A percentile compares a stretch with the other conserved stretches of the same genome.
These are phyloP conservation scores for Rachycentron canadum DNA, from an alignment of 2,797 vertebrate species.

Conservation along the genomic window DNA sequence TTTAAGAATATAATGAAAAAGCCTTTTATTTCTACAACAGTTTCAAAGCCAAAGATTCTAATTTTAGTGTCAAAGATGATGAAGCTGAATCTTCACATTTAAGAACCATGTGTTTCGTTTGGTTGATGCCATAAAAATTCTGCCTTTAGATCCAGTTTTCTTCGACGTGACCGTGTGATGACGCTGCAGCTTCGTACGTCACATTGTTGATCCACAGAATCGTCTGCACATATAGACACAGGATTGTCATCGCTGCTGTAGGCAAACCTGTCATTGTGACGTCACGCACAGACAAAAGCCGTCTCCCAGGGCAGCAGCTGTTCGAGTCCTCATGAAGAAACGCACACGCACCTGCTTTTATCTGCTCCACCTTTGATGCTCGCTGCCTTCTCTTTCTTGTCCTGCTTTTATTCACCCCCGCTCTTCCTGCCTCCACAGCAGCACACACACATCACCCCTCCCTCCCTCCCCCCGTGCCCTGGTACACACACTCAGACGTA, in stretches of 20 bases:
- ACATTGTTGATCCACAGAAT: background rate
- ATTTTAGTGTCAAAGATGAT: background rate
- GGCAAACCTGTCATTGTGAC: slow-evolving; percentile 11
- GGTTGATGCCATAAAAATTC: background rate
- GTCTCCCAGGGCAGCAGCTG: slow-evolving; percentile 10
- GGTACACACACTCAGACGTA: slow-evolving; percentile 15
- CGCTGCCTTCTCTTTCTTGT: slow-evolving; percentile 11
- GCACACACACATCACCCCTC: background rate
- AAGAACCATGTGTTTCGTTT: background rate
- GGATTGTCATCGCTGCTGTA: background rate
- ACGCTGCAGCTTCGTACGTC: no score
- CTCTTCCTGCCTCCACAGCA: background rate
- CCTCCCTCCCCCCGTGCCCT: background rate
- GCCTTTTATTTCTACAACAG: no score
- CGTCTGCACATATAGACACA: slow-evolving; percentile 1
- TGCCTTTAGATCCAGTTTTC: background rate
- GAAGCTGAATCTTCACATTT: background rate
- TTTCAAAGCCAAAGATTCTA: background rate
- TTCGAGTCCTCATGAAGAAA: slow-evolving; percentile 9
- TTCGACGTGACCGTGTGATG: no score
- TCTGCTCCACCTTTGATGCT: slow-evolving; percentile 25
- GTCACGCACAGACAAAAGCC: background rate
- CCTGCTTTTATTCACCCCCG: background rate
- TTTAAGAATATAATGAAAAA: no score
- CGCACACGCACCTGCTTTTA: slow-evolving; percentile 24